phyloP scores from a whole-genome alignment of 2,113 vertebrate genomes.

The Muntiacus reevesi region DNA sequence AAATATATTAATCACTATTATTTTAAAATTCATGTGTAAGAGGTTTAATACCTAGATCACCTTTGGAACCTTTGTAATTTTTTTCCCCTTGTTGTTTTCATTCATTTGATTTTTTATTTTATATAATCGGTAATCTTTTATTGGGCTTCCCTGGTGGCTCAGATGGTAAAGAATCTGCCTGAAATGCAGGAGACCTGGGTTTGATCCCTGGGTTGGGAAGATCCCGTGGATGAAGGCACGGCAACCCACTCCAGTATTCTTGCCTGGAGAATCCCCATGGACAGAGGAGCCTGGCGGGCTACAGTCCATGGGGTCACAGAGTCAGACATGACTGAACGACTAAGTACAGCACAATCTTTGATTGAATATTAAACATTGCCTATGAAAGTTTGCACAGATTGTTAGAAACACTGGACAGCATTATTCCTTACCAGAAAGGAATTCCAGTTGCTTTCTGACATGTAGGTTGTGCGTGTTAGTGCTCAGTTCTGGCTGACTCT shows the following conservation, averaged over 20 bases:
- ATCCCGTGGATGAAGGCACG: not conserved
- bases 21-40: not conserved
- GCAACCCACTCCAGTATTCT: not conserved
- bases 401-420: not conserved
- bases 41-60: not conserved
- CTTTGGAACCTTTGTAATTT: not conserved
- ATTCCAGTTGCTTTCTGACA: not conserved
- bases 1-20: not conserved
- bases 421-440: not conserved
- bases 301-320: not conserved
- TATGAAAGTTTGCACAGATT: not conserved
- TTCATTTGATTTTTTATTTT: not conserved
- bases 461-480: not conserved
- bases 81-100: not conserved
- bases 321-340: not conserved
- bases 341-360: not conserved
- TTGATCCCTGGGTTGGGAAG: not conserved
- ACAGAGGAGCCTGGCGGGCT: not conserved
- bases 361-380: not conserved
- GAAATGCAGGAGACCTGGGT: not conserved
- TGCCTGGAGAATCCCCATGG: not conserved
- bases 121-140: not conserved
- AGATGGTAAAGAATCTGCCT: not conserved
- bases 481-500: not conserved
- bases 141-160: not conserved